Evolutionary conservation across 2,113 vertebrate genomes (phyloP).

Genomic region (Heterocephalus glaber): DNA sequence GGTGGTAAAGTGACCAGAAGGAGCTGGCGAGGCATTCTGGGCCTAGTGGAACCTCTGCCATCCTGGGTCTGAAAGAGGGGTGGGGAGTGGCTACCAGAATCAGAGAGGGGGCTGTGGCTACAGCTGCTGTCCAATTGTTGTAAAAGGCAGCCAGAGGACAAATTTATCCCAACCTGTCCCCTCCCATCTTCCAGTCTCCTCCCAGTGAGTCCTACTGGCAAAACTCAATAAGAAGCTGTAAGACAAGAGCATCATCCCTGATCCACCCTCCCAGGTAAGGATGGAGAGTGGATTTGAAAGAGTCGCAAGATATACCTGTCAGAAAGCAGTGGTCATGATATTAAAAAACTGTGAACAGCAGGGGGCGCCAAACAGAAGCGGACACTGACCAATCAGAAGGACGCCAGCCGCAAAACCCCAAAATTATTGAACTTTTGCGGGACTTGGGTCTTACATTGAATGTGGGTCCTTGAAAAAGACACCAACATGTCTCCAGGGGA

Average conservation of each 20-base stretch:
- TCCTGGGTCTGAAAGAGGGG: not conserved
- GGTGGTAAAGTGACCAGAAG: not conserved
- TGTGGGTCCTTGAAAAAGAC: not conserved
- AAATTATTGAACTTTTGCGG: not conserved
- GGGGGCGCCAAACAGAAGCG: not conserved
- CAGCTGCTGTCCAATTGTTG: not conserved
- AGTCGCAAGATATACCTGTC: not conserved
- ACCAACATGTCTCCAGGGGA: fast-evolving
- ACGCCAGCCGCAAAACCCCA: fast-evolving
- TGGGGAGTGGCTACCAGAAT: fast-evolving
- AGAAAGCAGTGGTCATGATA: not conserved
- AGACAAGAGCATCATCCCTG: not conserved
- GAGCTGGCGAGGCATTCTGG: not conserved
- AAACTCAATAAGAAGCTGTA: not conserved
- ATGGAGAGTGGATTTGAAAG: not conserved
- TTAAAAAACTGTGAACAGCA: not conserved
- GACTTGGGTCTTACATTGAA: not conserved
- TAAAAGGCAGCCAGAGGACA: not conserved
- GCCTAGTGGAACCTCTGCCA: not conserved
- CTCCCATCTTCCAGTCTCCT: not conserved
- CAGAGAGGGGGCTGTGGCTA: not conserved
- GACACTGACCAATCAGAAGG: not conserved
- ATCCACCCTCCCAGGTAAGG: not conserved
- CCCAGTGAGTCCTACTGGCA: not conserved
- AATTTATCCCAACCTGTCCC: not conserved